Evolutionary conservation across 1,140 invertebrate species (phyloP), one percentile per base, ranked within the genome.

Genomic region (Tribolium madens): DNA sequence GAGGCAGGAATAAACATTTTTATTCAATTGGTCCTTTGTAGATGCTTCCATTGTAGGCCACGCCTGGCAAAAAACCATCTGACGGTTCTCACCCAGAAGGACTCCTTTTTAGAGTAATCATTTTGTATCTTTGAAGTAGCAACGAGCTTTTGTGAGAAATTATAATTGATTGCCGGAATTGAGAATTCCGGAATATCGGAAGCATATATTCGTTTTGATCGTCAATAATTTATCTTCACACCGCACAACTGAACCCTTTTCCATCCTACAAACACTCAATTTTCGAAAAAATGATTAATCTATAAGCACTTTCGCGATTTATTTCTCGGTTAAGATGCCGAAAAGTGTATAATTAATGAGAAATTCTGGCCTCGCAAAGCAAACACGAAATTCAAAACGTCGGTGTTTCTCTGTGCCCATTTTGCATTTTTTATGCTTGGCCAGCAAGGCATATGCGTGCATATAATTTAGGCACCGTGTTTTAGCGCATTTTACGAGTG

Each of bases 1-100:
- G 21, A 14, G 31, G 57, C 26, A 33, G 21, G 36, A 71, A 71
- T 71, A 71, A 71, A 71, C 47, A 71, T 71, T 71, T 64, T 64
- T 64, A 64, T 64, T 71, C 68, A 71, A 71, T 71, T 71, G 57
- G 57, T 50, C 68, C 18, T 71, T 71, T 71, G 47, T 71, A 71
- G 68, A 71, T 71, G 10, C 36, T 71, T 17, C 68, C 15, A 71
- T 71, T 71, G 36, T 71, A 71, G 68, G 14, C 9, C 15, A 36
- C 12, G 68, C 18, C 68, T 71, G 47, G 31, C 36, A 69, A 69
- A 69, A 18, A 71, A 71, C 17, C 68, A 71, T 71, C 68, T 71
- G 68, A 47, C 47, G 68, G 12, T 71, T 71, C 68, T 17, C 68
- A 71, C 68, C 18, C 64, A 70, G 42, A 71, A 71, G 68, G 68